phyloP scores from a whole-genome alignment of 1,140 invertebrate species.

The Palaemon carinicauda region DNA sequence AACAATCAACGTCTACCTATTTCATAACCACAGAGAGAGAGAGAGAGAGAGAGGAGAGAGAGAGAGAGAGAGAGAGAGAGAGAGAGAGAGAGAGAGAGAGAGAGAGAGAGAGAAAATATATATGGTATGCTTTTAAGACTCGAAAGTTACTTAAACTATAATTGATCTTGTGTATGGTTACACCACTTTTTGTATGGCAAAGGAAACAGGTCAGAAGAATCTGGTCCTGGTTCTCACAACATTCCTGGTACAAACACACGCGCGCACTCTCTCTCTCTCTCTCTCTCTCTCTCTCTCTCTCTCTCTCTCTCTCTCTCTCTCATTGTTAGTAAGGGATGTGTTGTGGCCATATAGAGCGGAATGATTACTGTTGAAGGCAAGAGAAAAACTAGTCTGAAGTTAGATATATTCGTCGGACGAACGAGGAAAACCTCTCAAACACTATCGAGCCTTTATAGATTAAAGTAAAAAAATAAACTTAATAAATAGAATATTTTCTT shows the following conservation, averaged over 20 bases:
- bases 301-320: constrained; percentile 11
- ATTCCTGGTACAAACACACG: neutral
- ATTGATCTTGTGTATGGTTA: no score
- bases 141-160: no score
- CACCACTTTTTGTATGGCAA: no score
- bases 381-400: no score
- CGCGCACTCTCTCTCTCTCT: neutral
- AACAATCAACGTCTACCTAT: no score
- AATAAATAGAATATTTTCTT: no score
- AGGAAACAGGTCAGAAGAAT: no score
- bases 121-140: neutral
- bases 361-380: neutral
- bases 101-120: constrained; percentile 7
- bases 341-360: neutral
- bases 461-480: no score
- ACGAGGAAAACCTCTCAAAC: no score
- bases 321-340: neutral
- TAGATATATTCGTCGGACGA: no score
- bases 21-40: neutral
- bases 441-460: no score
- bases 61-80: neutral
- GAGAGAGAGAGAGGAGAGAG: neutral
- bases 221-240: neutral
- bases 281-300: constrained; percentile 8
- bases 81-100: neutral